Base-by-base conservation (phyloP, 1,140 invertebrate genomes). In the Trachymyrmex septentrionalis region DNA sequence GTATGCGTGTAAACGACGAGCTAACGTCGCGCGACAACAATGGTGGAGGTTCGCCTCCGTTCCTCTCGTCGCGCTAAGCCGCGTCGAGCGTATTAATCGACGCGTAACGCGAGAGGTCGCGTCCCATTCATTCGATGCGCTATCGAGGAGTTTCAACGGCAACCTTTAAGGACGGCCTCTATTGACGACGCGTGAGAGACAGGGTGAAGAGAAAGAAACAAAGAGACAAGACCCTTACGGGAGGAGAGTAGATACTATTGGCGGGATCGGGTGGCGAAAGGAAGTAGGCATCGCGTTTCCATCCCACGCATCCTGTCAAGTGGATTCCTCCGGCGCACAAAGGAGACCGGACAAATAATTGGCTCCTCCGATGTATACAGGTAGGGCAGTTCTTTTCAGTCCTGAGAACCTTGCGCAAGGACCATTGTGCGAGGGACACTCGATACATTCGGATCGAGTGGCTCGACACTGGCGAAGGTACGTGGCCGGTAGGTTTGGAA, bases 271-370 rank as follows among this genome's bases (percentile, higher is more conserved):
- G 88, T 95, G 93, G 93, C 94, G 88, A 89, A 86, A 95, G 95
- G 94, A 95, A 95, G 93, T 93, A 88, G 88, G 92, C 92, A 93
- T 95, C 93, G 88, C 78, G 90, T 95, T 95, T 91, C 94, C 75
- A 80, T 89, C 95, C 94, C 93, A 94, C 94, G 94, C 95, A 95
- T 95, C 93, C 93, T 95, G 94, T 94, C 94, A 95, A 95, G 94
- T 95, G 93, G 92, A 95, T 94, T 91, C 91, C 91, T 76, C 27
- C 21, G 72, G 71, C 38, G 84, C 87, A 95, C 93, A 95, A 95
- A 94, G 90, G 89, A 92, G 90, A 93, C 93, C 92, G 92, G 94
- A 95, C 94, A 94, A 94, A 95, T 95, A 95, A 95, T 95, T 95
- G 95, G 94, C 94, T 95, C 73, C 92, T 90, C 86, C 73, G 91